Conservation (phyloP, 2,797 vertebrate genomes). For the Cottoperca gobio region DNA sequence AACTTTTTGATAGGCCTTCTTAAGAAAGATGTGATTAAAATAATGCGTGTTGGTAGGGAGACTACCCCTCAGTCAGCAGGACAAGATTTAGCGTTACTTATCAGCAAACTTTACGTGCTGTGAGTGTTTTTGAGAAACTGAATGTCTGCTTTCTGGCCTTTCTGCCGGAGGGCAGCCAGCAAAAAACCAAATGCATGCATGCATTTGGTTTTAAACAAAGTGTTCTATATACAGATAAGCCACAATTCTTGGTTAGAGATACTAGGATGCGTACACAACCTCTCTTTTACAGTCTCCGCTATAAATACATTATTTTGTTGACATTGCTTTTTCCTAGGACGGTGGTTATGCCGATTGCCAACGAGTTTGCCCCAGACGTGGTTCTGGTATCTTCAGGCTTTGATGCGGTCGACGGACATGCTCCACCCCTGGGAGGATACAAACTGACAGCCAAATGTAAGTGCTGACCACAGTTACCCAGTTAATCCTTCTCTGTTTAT, state of each 20-base stretch:
- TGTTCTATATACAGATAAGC: constrained; percentile 5
- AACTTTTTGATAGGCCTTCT: neutral
- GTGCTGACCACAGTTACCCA: constrained; percentile 56
- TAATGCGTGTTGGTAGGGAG: too few relatives aligned
- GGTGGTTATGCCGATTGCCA: constrained; percentile 96
- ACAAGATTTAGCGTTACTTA: too few relatives aligned
- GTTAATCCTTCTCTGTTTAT: neutral
- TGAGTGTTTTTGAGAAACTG: constrained; percentile 1
- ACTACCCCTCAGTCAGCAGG: too few relatives aligned
- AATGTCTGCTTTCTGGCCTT: neutral
- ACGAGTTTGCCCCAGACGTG: constrained; percentile 93
- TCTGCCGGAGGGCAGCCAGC: neutral
- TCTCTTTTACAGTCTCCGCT: neutral
- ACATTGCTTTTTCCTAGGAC: constrained; percentile 79
- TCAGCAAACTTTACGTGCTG: neutral
- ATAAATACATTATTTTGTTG: constrained; percentile 18
- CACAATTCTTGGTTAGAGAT: neutral
- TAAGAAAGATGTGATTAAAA: neutral
- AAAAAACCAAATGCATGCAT: constrained; percentile 16
- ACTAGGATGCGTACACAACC: neutral
- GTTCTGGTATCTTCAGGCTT: constrained; percentile 97
- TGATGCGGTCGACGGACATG: constrained; percentile 94
- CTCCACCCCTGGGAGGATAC: constrained; percentile 94
- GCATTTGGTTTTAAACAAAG: constrained; percentile 6
- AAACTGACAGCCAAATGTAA: constrained; percentile 95